Evolutionary conservation across 2,113 vertebrate species (phyloP), one percentile per base, ranked within the genome.

Genomic region (Erpornis zantholeuca): DNA sequence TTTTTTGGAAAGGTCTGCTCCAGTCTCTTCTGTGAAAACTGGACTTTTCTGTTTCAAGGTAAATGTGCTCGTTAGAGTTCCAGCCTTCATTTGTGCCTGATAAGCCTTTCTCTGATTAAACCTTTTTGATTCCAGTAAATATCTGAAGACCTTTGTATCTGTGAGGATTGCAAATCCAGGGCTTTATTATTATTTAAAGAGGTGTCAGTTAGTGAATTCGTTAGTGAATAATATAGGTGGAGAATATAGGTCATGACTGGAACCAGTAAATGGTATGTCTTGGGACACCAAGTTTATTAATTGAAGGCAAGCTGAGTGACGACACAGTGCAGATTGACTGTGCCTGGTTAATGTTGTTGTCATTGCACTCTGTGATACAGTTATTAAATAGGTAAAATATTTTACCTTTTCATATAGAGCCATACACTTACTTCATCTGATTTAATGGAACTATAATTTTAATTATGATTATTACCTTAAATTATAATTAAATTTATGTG

Each of bases 401-500:
- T 98, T 98, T 97, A 98, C 97, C 97, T 97, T 97, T 95, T 97
- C 84, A 61, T 95, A 53, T 97, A 97, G 90, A 95, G 96, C 96
- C 95, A 93, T 98, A 96, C 97, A 96, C 97, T 98, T 97, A 97
- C 91, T 97, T 98, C 98, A 97, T 97, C 96, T 96, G 96, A 96
- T 98, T 98, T 98, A 98, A 98, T 97, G 95, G 95, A 98, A 98
- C 97, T 97, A 49, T 98, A 97, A 98, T 98, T 98, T 98, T 98
- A 98, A 98, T 98, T 97, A 98, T 93, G 97, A 97, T 98, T 98
- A 98, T 98, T 98, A 98, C 97, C 97, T 98, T 98, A 97, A 97
- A 97, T 98, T 98, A 97, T 98, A 98, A 98, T 98, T 98, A 98
- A 98, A 98, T 98, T 98, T 98, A 97, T 97, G 95, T 98, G 97